Percentiles rank a stretch among this genome's conserved stretches.
phyloP scores from a whole-genome alignment of 1,140 invertebrate species.

The Antheraea mylitta region DNA sequence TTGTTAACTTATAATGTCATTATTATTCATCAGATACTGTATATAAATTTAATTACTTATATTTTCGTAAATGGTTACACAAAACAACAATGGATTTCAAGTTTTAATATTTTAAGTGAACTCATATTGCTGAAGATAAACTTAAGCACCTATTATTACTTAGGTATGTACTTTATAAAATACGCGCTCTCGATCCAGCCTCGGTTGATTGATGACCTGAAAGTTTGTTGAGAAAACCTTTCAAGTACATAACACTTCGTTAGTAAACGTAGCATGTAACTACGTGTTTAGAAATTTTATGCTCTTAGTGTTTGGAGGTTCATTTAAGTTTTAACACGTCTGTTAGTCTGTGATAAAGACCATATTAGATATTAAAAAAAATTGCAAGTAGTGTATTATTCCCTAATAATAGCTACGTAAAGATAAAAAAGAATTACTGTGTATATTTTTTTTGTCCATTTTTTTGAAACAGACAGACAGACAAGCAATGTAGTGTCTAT shows the following conservation, averaged over 20 bases:
- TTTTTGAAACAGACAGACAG: too few relatives aligned
- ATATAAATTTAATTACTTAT: too few relatives aligned
- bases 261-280: not conserved
- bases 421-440: too few relatives aligned
- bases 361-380: too few relatives aligned
- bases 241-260: not conserved
- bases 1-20: too few relatives aligned
- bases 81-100: not conserved
- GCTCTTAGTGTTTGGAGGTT: not conserved
- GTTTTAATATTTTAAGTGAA: not conserved
- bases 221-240: not conserved
- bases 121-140: not conserved
- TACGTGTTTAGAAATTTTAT: not conserved
- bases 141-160: not conserved
- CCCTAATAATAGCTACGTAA: too few relatives aligned
- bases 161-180: not conserved
- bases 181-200: not conserved
- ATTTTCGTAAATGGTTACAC: not conserved
- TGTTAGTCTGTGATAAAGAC: too few relatives aligned
- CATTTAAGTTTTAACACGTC: too few relatives aligned
- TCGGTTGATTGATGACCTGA: slow-evolving; percentile 1
- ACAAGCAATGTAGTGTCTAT: too few relatives aligned
- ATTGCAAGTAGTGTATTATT: too few relatives aligned
- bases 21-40: too few relatives aligned
- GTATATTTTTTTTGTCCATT: too few relatives aligned